Evolutionary conservation across 1,140 invertebrate genomes (phyloP), one percentile per base, ranked within the genome.

Genomic region (Drosophila gunungcola): DNA sequence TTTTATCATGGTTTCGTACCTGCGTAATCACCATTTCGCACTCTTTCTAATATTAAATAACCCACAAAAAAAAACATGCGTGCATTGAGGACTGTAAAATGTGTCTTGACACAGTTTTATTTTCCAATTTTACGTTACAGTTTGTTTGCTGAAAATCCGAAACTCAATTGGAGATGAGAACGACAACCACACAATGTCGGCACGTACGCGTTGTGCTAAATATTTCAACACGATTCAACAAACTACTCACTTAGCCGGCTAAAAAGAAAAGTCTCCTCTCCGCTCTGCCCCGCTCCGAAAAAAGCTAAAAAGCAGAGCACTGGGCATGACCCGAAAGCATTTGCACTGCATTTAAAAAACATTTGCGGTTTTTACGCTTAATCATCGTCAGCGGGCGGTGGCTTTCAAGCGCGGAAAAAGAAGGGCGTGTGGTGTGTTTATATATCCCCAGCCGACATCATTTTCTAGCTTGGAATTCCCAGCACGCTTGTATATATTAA

Each of bases 401-500:
- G 49, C 54, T 39, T 62, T 42, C 53, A 1, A 32, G n/a, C 32
- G 56, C 3, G 11, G 4, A 9, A 2, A n/a, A 0, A 12, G 48
- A 21, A 21, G 32, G 16, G 41, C 32, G 29, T 12, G 29, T 3
- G 49, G 34, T 51, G 42, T 38, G 21, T 45, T 27, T 32, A 38
- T 36, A 61, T 69, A 43, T 27, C 13, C 42, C 42, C 53, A 43
- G 43, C 61, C 56, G 63, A 38, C 58, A 77, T 86, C 46, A 65
- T 68, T 65, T 51, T 61, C 43, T 21, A 57, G 68, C 65, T 84
- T 63, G 62, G 52, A 75, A 89, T 89, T 89, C 85, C 85, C 85
- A 85, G 80, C 85, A 90, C 85, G 85, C 85, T 81, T 89, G 84
- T 90, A 90, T 85, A 90, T 90, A 86, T 90, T 90, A 90, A 90